Conservation (phyloP, 2,113 vertebrate species). For the Xenotilapia longispinis region DNA sequence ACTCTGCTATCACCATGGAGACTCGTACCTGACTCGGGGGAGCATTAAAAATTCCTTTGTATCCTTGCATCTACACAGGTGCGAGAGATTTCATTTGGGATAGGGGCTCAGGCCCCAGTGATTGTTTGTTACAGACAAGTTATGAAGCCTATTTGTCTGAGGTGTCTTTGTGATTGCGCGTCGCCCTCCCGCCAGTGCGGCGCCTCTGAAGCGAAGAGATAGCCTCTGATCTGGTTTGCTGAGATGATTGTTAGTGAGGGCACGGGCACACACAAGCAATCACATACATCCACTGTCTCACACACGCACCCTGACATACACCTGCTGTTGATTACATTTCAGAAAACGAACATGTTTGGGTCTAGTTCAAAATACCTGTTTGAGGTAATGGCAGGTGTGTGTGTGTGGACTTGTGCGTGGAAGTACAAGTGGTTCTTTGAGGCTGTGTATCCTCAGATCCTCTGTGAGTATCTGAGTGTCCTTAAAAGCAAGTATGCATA, state of each 20-base stretch:
- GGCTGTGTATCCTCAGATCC: neutral
- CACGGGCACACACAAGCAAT: conserved; percentile 3
- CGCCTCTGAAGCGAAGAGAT: conserved; percentile 12
- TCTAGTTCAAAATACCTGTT: conserved; percentile 16
- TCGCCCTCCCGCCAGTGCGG: neutral
- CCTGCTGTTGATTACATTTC: conserved; percentile 36
- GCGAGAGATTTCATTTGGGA: conserved; percentile 43
- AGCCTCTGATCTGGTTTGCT: conserved; percentile 49
- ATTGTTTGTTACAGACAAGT: conserved; percentile 32
- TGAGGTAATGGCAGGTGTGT: neutral
- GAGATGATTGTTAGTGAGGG: conserved; percentile 39
- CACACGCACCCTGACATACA: neutral
- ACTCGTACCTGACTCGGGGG: neutral
- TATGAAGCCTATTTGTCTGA: conserved; percentile 55
- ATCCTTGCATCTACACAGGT: conserved; percentile 28
- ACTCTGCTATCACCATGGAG: conserved; percentile 14
- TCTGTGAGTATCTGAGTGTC: neutral
- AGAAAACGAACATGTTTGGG: conserved; percentile 9
- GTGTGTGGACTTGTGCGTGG: neutral
- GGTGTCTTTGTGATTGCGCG: conserved; percentile 21
- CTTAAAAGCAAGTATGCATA: neutral
- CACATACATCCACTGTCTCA: conserved; percentile 9
- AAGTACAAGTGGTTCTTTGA: conserved; percentile 14
- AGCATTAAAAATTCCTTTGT: conserved; percentile 13
- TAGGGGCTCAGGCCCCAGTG: neutral